Conservation (phyloP, 2,797 vertebrate species). For the Vireo griseus region DNA sequence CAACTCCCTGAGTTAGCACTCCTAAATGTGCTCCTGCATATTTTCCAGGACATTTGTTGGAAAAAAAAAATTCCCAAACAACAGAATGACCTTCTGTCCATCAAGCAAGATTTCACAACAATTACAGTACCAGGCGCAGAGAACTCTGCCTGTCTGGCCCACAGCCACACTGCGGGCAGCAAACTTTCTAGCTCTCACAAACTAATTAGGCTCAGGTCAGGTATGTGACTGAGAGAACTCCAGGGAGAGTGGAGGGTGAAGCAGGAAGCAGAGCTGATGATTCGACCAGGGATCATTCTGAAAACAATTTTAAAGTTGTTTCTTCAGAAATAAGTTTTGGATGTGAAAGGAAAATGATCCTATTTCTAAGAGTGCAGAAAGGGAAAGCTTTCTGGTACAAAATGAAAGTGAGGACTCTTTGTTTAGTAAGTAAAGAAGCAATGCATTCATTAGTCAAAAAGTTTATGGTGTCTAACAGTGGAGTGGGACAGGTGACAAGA, state of each 20-base stretch:
- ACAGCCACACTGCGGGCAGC: constrained; percentile 15
- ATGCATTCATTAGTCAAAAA: neutral
- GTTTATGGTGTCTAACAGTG: neutral
- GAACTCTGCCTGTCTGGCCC: constrained; percentile 54
- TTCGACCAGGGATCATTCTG: constrained; percentile 10
- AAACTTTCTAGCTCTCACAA: constrained; percentile 31
- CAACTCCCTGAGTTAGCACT: neutral
- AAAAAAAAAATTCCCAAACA: neutral
- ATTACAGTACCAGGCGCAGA: constrained; percentile 60
- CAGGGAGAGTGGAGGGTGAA: neutral
- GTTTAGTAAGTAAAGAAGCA: neutral
- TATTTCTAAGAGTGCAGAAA: neutral
- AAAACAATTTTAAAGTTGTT: neutral
- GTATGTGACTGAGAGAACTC: constrained; percentile 26
- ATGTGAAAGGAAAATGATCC: neutral
- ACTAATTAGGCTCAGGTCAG: constrained; percentile 52
- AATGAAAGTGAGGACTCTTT: neutral
- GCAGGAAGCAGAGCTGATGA: constrained; percentile 2
- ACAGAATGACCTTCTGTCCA: constrained; percentile 26
- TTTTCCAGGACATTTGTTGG: constrained; percentile 4
- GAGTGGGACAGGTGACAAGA: neutral
- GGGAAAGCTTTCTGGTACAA: neutral
- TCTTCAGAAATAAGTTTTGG: neutral
- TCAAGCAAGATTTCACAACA: constrained; percentile 52
- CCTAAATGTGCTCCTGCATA: neutral